A percentile compares a stretch with the other conserved stretches of the same genome.
Conservation (phyloP, 2,888 invertebrate genomes). For the Ophion slaviceki region DNA sequence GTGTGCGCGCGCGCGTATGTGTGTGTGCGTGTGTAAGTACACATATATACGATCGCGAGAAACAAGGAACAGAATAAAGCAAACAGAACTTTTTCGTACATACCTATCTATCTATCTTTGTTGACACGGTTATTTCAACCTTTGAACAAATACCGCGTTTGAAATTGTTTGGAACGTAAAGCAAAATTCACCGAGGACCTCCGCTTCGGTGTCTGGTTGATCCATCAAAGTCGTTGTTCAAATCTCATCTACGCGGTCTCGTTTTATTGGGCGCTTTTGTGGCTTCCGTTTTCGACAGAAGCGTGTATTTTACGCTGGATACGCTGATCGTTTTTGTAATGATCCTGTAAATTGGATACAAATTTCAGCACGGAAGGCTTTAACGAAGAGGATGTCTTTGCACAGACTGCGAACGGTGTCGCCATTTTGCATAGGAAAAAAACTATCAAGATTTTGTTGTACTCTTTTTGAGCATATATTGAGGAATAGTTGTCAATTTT, state of each 20-base stretch:
- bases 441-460: too few relatives aligned
- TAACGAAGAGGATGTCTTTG: too few relatives aligned
- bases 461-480: too few relatives aligned
- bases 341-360: too few relatives aligned
- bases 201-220: background rate
- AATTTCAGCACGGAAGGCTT: too few relatives aligned
- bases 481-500: too few relatives aligned
- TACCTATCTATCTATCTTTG: constrained; percentile 26
- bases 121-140: constrained; percentile 49
- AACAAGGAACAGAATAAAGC: constrained; percentile 26
- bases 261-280: background rate
- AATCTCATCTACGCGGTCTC: background rate
- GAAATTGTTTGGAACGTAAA: constrained; percentile 13
- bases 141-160: constrained; percentile 22
- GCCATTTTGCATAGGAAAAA: too few relatives aligned
- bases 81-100: constrained; percentile 43
- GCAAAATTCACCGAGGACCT: constrained; percentile 22
- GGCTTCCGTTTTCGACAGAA: background rate
- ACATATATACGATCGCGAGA: background rate
- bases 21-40: too few relatives aligned
- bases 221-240: constrained; percentile 1
- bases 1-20: too few relatives aligned
- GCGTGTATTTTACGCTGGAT: background rate
- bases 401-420: too few relatives aligned
- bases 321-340: too few relatives aligned